These are phyloP conservation scores for Lutjanus campechanus DNA, from an alignment of 2,797 vertebrate species.

Conservation along the genomic window DNA sequence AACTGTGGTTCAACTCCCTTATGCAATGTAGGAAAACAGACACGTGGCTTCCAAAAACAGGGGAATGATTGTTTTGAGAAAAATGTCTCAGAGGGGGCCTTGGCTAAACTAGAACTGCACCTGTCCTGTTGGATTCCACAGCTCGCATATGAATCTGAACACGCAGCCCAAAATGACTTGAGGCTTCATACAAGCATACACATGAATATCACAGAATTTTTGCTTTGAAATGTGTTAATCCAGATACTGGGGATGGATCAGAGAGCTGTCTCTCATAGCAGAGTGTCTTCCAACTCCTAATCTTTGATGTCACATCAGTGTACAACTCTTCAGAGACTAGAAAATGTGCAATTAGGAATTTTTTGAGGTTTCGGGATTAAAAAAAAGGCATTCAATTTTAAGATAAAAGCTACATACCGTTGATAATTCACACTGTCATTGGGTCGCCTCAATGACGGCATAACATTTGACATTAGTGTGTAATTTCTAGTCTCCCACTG, in stretches of 20 bases:
- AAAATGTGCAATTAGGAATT: constrained; percentile 9
- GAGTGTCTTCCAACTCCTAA: constrained; percentile 10
- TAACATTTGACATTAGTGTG: neutral
- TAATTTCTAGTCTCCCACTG: neutral
- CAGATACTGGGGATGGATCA: constrained; percentile 39
- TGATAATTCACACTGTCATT: neutral
- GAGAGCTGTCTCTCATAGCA: constrained; percentile 10
- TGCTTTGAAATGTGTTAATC: constrained; percentile 40
- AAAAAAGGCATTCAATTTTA: neutral
- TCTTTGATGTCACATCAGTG: constrained; percentile 31
- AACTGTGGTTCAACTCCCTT: constrained; percentile 72
- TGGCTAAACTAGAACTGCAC: constrained; percentile 58
- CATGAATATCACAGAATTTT: constrained; percentile 17
- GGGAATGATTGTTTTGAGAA: constrained; percentile 63
- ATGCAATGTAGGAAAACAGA: constrained; percentile 78
- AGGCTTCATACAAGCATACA: constrained; percentile 27
- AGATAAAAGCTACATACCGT: neutral
- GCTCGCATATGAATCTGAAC: constrained; percentile 44
- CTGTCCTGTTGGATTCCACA: constrained; percentile 63
- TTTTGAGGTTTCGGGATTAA: constrained; percentile 5
- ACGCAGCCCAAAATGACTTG: constrained; percentile 23
- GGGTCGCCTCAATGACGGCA: neutral
- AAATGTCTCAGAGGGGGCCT: constrained; percentile 56
- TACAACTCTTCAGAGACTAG: neutral
- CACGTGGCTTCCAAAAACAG: constrained; percentile 67